Conservation (phyloP, 2,888 invertebrate species). For the Synergus japonicus region DNA sequence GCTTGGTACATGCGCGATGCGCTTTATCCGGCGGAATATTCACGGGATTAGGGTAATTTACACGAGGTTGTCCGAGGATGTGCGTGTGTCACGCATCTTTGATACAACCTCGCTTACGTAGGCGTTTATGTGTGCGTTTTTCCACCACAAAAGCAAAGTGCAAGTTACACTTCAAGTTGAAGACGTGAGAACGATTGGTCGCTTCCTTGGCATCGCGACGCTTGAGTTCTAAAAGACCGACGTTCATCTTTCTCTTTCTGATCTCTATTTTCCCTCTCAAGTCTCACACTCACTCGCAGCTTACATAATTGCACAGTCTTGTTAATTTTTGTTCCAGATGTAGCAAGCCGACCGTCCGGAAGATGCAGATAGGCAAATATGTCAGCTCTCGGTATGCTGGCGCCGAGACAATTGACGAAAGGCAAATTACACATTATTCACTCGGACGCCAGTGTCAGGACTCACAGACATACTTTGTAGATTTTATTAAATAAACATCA, state of each 20-base stretch:
- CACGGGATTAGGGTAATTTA: conserved; percentile 76
- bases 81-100: conserved; percentile 61
- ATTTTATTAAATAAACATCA: not conserved
- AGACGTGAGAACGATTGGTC: conserved; percentile 54
- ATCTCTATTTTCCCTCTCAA: conserved; percentile 1
- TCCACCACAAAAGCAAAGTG: conserved; percentile 45
- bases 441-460: not conserved
- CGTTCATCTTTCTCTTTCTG: not conserved
- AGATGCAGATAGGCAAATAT: conserved; percentile 41
- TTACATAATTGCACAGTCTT: conserved; percentile 36
- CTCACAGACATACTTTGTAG: not conserved
- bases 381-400: conserved; percentile 25
- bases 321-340: conserved; percentile 35
- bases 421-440: conserved; percentile 34
- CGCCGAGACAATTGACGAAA: conserved; percentile 37
- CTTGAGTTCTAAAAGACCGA: conserved; percentile 36
- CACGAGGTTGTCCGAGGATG: conserved; percentile 60
- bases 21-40: conserved; percentile 73
- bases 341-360: conserved; percentile 26
- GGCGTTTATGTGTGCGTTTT: conserved; percentile 51
- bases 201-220: conserved; percentile 29
- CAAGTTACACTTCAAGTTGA: conserved; percentile 45
- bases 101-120: conserved; percentile 54
- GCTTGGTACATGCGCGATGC: conserved; percentile 36
- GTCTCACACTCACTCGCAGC: conserved; percentile 1